phyloP scores from a whole-genome alignment of 92 coral and sea anemone genomes.

The Porites rus region DNA sequence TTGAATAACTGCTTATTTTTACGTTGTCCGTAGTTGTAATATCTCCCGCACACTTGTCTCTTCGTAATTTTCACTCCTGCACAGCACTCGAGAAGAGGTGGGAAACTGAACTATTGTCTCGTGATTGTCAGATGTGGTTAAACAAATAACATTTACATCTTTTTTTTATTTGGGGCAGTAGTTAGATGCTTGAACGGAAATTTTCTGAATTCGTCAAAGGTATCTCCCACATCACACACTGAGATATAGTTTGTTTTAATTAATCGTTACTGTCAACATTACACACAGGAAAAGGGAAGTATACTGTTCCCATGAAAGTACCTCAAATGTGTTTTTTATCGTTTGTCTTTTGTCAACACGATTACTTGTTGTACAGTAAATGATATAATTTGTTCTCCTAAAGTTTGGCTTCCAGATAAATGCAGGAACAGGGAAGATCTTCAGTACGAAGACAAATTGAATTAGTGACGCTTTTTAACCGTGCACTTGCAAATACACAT shows the following conservation, averaged over 20 bases:
- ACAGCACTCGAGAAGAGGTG: no score
- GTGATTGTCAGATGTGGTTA: no score
- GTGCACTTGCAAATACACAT: no score
- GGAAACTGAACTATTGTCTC: no score
- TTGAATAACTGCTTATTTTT: no score
- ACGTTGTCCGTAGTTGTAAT: no score
- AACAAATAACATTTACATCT: no score
- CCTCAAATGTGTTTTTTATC: background rate
- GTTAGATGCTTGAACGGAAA: background rate
- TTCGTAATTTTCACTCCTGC: no score
- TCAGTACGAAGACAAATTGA: no score
- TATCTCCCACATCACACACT: background rate
- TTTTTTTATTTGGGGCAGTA: no score
- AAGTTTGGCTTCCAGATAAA: background rate
- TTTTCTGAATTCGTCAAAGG: background rate
- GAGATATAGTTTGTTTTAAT: background rate
- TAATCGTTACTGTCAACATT: background rate
- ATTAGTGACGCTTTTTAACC: no score
- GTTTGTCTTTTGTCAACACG: background rate
- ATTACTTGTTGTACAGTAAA: background rate
- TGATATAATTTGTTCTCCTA: background rate
- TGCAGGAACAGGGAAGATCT: background rate
- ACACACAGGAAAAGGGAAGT: constrained; percentile 20
- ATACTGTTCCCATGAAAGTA: background rate
- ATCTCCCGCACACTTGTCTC: no score